phyloP scores from a whole-genome alignment of 2,113 vertebrate genomes.

The Helogale parvula region DNA sequence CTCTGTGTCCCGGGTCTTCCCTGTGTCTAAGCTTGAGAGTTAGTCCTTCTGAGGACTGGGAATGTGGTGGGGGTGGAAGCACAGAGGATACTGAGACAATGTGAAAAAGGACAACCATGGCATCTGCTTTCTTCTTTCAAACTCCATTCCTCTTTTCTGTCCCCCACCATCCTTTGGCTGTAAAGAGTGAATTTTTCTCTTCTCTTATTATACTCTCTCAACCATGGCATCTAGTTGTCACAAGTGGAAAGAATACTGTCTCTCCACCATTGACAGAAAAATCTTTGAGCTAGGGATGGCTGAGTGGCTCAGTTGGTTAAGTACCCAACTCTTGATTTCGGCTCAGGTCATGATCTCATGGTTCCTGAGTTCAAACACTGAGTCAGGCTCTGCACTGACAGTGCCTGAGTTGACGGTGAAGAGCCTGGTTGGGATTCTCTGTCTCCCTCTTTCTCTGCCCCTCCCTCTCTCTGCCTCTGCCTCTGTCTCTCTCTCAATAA shows the following conservation, averaged over 20 bases:
- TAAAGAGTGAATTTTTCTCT: background rate
- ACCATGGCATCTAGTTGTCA: background rate
- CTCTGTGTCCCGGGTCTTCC: background rate
- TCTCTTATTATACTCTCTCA: background rate
- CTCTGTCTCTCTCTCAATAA: too few relatives aligned
- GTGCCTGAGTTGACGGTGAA: too few relatives aligned
- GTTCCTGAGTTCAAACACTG: too few relatives aligned
- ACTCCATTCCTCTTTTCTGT: background rate
- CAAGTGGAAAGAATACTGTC: background rate
- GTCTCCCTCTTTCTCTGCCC: too few relatives aligned
- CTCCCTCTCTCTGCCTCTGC: too few relatives aligned
- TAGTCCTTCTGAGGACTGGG: too few relatives aligned
- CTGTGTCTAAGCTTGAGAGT: background rate
- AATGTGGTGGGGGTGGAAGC: background rate
- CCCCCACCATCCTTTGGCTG: background rate
- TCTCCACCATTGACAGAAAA: background rate
- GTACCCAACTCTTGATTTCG: too few relatives aligned
- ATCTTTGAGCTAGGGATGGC: background rate
- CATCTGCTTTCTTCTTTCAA: background rate
- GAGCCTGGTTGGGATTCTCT: too few relatives aligned
- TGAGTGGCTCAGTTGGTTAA: too few relatives aligned
- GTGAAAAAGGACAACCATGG: too few relatives aligned
- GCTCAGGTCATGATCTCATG: too few relatives aligned
- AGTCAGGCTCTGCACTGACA: too few relatives aligned
- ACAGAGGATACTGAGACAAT: background rate